Percentiles rank a stretch among this genome's conserved stretches.
phyloP scores from a whole-genome alignment of 2,888 invertebrate species.

The Scaptomyza parva region DNA sequence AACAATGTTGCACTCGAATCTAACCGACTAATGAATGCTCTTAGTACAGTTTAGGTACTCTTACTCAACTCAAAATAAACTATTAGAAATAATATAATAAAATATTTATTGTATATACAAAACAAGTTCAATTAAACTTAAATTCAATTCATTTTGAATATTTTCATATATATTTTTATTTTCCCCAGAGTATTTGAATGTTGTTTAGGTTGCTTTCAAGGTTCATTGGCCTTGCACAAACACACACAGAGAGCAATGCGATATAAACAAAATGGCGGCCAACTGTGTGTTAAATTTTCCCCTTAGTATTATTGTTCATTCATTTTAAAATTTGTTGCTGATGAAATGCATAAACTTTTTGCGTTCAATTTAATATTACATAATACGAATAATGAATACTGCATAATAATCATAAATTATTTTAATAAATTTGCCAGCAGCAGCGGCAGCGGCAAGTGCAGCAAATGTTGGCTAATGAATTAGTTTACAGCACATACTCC shows the following conservation, averaged over 20 bases:
- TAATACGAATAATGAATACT: neutral
- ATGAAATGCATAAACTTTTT: slow-evolving; percentile 42
- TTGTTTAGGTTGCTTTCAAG: slow-evolving; percentile 27
- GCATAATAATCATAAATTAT: slow-evolving; percentile 13
- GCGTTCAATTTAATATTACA: slow-evolving; percentile 4
- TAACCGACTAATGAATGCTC: neutral
- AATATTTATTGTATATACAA: no score
- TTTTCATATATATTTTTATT: no score
- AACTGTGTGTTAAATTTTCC: slow-evolving; percentile 9
- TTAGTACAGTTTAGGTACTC: no score
- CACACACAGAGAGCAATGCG: neutral
- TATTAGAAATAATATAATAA: no score
- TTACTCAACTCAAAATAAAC: no score
- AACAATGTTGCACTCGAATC: neutral
- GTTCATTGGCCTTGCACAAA: slow-evolving; percentile 39
- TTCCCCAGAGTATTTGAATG: no score
- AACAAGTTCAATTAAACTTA: no score
- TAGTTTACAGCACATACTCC: slow-evolving; percentile 48
- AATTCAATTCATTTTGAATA: no score
- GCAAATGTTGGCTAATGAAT: slow-evolving; percentile 60
- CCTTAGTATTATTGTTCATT: slow-evolving; percentile 24
- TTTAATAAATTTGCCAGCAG: slow-evolving; percentile 22
- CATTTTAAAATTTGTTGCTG: slow-evolving; percentile 39
- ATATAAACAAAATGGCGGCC: slow-evolving; percentile 42
- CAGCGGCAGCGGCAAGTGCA: slow-evolving; percentile 45